These are phyloP conservation scores for Passerculus sandwichensis DNA, from an alignment of 2,797 vertebrate genomes.

Conservation along the genomic window DNA sequence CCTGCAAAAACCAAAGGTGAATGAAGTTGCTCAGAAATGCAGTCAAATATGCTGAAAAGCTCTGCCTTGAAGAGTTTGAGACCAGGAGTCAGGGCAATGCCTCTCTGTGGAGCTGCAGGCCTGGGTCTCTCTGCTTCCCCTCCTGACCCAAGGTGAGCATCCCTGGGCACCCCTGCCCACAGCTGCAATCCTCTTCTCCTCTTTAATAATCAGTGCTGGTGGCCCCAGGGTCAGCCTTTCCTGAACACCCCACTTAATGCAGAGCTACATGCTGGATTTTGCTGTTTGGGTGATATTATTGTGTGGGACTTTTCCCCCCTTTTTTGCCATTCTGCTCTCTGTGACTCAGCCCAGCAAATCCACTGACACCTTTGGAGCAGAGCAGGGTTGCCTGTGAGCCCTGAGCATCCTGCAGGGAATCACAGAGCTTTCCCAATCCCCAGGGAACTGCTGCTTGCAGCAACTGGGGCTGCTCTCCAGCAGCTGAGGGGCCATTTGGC, in stretches of 20 bases:
- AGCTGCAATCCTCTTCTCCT: background rate
- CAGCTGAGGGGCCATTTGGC: background rate
- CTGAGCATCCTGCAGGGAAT: background rate
- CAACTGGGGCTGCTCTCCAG: background rate
- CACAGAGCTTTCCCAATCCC: background rate
- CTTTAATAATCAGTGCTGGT: background rate
- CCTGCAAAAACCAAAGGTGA: background rate
- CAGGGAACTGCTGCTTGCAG: background rate
- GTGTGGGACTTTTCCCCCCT: fast-evolving
- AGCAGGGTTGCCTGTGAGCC: background rate
- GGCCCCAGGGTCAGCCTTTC: background rate
- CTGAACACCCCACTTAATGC: background rate
- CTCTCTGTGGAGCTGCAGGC: background rate
- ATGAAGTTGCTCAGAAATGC: background rate
- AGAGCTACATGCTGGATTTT: background rate
- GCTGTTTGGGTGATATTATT: background rate
- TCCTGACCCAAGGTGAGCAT: fast-evolving
- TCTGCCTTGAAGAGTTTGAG: background rate
- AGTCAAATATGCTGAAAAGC: background rate
- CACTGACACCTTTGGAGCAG: background rate
- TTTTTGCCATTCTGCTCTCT: background rate
- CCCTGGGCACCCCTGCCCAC: background rate
- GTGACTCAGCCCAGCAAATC: background rate
- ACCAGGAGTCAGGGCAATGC: background rate
- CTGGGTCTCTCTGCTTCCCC: background rate